A percentile compares a stretch with the other conserved stretches of the same genome.
Conservation (phyloP, 2,797 vertebrate species). For the Alca torda region DNA sequence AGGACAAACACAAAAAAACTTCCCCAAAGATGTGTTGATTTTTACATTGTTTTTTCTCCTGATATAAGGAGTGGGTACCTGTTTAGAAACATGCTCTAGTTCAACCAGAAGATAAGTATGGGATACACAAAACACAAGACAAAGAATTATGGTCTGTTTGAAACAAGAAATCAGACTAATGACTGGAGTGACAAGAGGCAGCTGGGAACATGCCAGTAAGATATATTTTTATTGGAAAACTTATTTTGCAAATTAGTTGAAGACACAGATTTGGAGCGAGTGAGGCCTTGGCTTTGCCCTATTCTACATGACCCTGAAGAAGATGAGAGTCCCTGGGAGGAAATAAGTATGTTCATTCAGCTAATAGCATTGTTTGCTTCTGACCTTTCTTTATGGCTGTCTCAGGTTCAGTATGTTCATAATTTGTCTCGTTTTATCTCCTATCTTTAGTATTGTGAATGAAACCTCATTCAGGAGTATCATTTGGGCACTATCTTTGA, state of each 20-base stretch:
- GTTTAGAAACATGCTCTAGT: background rate
- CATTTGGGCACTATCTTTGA: background rate
- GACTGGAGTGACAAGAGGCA: background rate
- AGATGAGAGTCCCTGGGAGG: background rate
- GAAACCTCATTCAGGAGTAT: background rate
- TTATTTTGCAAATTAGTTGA: background rate
- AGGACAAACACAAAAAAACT: background rate
- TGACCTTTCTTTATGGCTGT: background rate
- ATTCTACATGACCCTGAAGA: background rate
- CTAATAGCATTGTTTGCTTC: background rate
- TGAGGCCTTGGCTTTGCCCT: background rate
- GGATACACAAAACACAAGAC: background rate
- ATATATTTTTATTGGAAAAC: background rate
- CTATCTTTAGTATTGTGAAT: background rate
- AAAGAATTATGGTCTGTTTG: background rate
- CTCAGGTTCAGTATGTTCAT: background rate
- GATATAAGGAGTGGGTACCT: background rate
- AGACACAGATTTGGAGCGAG: background rate
- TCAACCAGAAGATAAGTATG: background rate
- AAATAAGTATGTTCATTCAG: background rate
- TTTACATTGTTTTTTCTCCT: background rate
- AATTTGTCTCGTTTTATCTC: background rate
- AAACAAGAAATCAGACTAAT: background rate
- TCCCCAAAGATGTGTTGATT: background rate
- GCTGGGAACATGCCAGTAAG: background rate